These are phyloP conservation scores for Adineta ricciae DNA, from an alignment of 2,888 invertebrate genomes.

Conservation along the genomic window DNA sequence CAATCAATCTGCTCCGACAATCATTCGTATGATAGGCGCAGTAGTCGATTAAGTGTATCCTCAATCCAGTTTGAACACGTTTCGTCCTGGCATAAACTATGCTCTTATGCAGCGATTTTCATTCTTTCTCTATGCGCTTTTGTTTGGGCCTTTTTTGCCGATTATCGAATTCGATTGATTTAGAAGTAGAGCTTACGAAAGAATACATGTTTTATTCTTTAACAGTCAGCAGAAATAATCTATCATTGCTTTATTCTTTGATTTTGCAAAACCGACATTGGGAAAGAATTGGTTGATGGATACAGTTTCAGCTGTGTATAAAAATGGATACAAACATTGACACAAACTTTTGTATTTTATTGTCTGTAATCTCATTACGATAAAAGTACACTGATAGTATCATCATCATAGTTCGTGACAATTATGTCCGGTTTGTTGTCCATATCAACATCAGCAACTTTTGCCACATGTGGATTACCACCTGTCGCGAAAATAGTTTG, in stretches of 20 bases:
- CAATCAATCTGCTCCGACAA: not conserved
- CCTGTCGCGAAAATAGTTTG: not conserved
- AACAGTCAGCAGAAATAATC: no score
- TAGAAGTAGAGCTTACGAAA: no score
- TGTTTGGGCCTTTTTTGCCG: not conserved
- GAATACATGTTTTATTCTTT: no score
- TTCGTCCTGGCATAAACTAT: not conserved
- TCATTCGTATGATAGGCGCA: not conserved
- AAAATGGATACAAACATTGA: no score
- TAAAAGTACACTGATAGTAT: not conserved
- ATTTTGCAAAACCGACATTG: no score
- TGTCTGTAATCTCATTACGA: no score
- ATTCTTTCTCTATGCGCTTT: not conserved
- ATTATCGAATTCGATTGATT: not conserved
- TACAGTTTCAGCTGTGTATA: no score
- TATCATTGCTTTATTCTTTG: no score
- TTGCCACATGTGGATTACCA: not conserved
- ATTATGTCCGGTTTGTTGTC: not conserved
- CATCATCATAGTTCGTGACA: not conserved
- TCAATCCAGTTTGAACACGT: not conserved
- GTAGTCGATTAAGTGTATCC: not conserved
- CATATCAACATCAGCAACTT: not conserved
- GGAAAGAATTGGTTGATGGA: no score
- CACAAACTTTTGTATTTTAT: no score
- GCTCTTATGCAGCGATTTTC: not conserved